Percentiles rank a stretch among this genome's conserved stretches.
phyloP scores from a whole-genome alignment of 2,797 vertebrate species.

The Lepus oiostolus region DNA sequence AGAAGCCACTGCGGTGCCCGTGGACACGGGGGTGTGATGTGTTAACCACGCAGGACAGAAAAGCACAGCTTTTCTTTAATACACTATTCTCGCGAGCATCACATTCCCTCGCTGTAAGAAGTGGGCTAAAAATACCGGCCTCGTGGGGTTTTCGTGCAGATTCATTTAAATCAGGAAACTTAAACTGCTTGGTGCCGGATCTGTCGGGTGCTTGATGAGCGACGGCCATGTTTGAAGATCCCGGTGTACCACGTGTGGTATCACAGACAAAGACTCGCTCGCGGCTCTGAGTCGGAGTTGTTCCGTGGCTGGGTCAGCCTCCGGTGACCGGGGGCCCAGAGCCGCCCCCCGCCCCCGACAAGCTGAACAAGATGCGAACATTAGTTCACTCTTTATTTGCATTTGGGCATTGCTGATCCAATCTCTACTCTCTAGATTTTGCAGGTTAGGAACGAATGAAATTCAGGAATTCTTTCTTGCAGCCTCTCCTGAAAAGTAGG shows the following conservation, averaged over 20 bases:
- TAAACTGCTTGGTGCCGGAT: conserved; percentile 30
- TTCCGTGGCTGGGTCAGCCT: not conserved
- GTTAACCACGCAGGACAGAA: not conserved
- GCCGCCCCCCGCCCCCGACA: not conserved
- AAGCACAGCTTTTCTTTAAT: conserved; percentile 35
- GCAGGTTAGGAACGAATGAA: not conserved
- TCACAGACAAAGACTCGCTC: not conserved
- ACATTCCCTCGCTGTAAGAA: conserved; percentile 67
- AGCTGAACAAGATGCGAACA: not conserved
- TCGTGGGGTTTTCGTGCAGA: conserved; percentile 52
- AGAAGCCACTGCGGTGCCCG: conserved; percentile 31
- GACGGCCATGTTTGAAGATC: conserved; percentile 42
- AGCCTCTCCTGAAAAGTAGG: not conserved
- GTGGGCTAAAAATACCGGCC: conserved; percentile 73
- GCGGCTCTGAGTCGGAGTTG: not conserved
- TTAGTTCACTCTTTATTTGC: not conserved
- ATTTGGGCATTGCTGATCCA: not conserved
- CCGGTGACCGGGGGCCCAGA: not conserved
- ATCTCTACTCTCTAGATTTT: not conserved
- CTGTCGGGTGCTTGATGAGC: conserved; percentile 35
- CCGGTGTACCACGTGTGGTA: not conserved
- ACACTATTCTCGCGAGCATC: conserved; percentile 25
- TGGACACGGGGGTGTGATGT: not conserved
- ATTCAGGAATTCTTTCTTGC: conserved; percentile 2
- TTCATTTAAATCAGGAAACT: conserved; percentile 73